Conservation (phyloP, 2,113 vertebrate genomes). For the Aegotheles bennettii region DNA sequence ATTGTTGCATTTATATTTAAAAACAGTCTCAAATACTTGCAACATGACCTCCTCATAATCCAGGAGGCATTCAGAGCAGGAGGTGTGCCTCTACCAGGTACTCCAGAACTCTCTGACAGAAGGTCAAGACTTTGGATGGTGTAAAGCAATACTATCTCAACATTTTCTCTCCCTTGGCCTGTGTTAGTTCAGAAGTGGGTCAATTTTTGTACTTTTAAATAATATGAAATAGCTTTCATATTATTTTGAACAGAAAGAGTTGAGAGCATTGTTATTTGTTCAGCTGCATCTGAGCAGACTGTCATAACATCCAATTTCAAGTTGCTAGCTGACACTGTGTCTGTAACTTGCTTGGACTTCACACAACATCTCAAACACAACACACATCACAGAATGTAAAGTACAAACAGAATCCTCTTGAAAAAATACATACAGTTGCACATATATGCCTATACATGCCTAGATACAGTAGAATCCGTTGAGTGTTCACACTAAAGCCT, state of each 20-base stretch:
- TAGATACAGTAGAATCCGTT: background rate
- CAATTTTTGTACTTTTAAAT: background rate
- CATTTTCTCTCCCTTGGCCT: background rate
- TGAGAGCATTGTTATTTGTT: background rate
- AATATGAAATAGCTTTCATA: background rate
- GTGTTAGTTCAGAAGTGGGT: background rate
- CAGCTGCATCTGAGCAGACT: background rate
- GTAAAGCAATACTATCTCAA: background rate
- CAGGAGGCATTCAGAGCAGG: background rate
- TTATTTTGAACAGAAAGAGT: background rate
- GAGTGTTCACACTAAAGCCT: background rate
- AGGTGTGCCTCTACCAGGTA: background rate
- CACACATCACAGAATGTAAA: background rate
- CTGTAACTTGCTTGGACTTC: background rate
- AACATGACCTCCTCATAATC: conserved; percentile 1
- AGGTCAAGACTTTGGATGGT: background rate
- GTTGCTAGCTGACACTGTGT: background rate
- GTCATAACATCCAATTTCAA: background rate
- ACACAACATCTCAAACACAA: background rate
- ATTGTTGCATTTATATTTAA: conserved; percentile 29
- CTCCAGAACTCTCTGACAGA: background rate
- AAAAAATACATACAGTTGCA: background rate
- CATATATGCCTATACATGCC: background rate
- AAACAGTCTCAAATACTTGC: background rate
- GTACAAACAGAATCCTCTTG: background rate